Conservation (phyloP, 1,140 invertebrate species). For the Lucilia cuprina region DNA sequence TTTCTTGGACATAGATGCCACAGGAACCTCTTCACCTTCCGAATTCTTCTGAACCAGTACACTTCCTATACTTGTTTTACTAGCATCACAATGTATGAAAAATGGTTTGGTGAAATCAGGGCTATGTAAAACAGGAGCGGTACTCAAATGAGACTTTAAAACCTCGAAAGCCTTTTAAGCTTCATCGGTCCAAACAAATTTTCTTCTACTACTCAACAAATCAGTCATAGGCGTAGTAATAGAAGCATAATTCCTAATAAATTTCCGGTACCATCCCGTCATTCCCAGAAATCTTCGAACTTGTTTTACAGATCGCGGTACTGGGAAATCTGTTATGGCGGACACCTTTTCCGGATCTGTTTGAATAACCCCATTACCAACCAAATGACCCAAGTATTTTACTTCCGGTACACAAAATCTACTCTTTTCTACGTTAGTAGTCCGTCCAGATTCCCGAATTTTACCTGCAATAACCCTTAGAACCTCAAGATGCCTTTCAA, state of each 20-base stretch:
- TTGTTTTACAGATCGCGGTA: neutral
- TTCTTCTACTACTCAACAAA: neutral
- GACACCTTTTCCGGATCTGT: neutral
- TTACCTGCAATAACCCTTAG: slow-evolving; percentile 13
- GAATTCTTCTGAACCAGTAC: neutral
- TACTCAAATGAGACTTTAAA: neutral
- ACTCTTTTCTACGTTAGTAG: too few relatives aligned
- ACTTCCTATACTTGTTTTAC: too few relatives aligned
- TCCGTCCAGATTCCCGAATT: neutral
- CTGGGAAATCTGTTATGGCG: neutral
- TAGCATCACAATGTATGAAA: too few relatives aligned
- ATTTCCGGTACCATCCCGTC: slow-evolving; percentile 1
- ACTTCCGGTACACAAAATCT: too few relatives aligned
- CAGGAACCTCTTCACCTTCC: slow-evolving; percentile 38
- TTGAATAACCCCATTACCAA: neutral
- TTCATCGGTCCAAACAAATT: slow-evolving; percentile 11
- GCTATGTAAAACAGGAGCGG: too few relatives aligned
- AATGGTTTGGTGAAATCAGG: too few relatives aligned
- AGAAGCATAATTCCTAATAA: slow-evolving; percentile 12
- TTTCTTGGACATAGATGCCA: slow-evolving; percentile 53
- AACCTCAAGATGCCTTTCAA: slow-evolving; percentile 45
- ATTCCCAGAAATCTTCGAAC: slow-evolving; percentile 14
- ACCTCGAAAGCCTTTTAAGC: slow-evolving; percentile 7
- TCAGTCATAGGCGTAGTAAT: neutral
- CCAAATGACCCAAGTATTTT: too few relatives aligned